Evolutionary conservation across 1,140 invertebrate species (phyloP), one percentile per base, ranked within the genome.

Genomic region (Bombus balteatus): DNA sequence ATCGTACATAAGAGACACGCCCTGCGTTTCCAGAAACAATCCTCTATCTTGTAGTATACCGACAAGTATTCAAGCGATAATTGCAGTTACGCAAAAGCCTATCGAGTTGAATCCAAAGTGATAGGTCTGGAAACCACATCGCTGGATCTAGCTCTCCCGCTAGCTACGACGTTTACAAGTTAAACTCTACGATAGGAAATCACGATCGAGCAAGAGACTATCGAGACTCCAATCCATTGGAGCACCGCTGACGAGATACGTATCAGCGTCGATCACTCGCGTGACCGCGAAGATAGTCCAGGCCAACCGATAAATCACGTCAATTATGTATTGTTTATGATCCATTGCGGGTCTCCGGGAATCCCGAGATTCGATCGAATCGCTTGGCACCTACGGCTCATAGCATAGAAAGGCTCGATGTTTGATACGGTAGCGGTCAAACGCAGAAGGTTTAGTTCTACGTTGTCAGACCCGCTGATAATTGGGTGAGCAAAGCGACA

Each of bases 321-420:
- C 93, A 95, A 95, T 94, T 95, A 95, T 94, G 91, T 91, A 93
- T 94, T 93, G 92, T 94, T 94, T 94, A 94, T 94, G 94, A 95
- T 93, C 90, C 66, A 81, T 74, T 76, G 25, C 65, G 34, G 22
- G 25, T 57, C 39, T 41, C 47, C n/a, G 25, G 34, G 22, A 43
- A 79, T 65, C 74, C 59, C 75, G 37, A 86, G 80, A 89, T 79
- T 13, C 78, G 81, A 74, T 87, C 66, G 78, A 65, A 84, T 87
- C 79, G 53, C 18, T 25, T 10, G 39, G 41, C 70, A 43, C 34
- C 15, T 57, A 75, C 79, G 41, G 73, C n/a, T 81, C 65, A 41
- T 81, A 84, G 12, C 85, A 32, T n/a, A 57, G 41, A n/a, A 41
- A 70, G 57, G 39, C 28, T 39, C n/a, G 74, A 66, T 59, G 37